Base-by-base conservation (phyloP, 2,888 invertebrate species). In the Lamellibrachia columna region DNA sequence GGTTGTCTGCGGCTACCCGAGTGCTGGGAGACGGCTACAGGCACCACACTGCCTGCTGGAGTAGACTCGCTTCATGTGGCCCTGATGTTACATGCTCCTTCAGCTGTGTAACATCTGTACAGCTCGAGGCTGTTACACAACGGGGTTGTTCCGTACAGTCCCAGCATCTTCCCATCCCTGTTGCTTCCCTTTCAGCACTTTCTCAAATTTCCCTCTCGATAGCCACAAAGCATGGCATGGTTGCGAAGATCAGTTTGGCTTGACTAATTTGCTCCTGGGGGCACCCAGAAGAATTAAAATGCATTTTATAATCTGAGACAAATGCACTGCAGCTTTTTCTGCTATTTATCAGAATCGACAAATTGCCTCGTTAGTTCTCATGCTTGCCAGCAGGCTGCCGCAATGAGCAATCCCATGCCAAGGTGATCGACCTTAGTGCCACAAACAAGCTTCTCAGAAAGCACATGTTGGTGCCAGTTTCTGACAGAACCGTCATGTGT, bases 131-230 rank as follows among this genome's bases (percentile, higher is more conserved):
- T 2, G 91, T 91, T 91, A 91, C 91, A 91, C 9, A 22, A 91
- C 22, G 91, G 91, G 91, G 91, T 91, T 91, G 91, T 91, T 91
- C 91, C 52, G 91, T 91, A 28, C 91, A 91, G 91, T 6, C 91
- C 40, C 40, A 40, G 40, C 91, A 28, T 22, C 91, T 91, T 91
- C 91, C 91, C 91, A 91, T 91, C 91, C 91, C 91, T 91, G 91
- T 91, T 91, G 91, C 91, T 91, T 91, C 91, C 91, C 91, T 91
- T 91, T 91, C 91, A 91, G 91, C 91, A 91, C 91, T 91, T 91
- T 91, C 91, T 91, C 91, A 91, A 91, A 28, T 91, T 91, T 91
- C 91, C 91, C 91, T 40, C 40, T 40, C 40, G 1, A 0, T 40
- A 22, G 91, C 91, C 91, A 15, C 91, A 22, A 91, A 91, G 9